phyloP scores from a whole-genome alignment of 2,888 invertebrate genomes.

The Folsomia candida region DNA sequence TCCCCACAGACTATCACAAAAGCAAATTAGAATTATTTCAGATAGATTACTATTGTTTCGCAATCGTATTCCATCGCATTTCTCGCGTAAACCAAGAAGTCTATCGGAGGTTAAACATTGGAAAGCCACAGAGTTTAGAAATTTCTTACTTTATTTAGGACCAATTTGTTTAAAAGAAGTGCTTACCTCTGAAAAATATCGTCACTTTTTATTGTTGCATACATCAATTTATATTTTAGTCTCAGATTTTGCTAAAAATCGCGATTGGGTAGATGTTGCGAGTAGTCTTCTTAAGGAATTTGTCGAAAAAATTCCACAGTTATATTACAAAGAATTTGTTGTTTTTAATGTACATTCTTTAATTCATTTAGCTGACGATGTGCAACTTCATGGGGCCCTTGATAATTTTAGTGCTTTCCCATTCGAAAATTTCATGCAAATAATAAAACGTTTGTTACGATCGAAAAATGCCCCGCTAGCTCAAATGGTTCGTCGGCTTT shows the following conservation, averaged over 20 bases:
- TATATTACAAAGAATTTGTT: not conserved
- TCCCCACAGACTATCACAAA: not conserved
- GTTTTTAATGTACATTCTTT: not conserved
- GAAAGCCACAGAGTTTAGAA: slow-evolving; percentile 30
- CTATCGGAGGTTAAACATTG: slow-evolving; percentile 13
- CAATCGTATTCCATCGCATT: slow-evolving; percentile 13
- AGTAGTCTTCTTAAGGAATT: not conserved
- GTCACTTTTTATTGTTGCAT: not conserved
- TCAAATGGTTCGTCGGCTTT: no score
- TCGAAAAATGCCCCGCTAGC: not conserved
- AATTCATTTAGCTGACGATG: not conserved
- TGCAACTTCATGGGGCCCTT: not conserved
- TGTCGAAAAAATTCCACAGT: not conserved
- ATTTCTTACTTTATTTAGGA: slow-evolving; percentile 24
- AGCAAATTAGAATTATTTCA: not conserved
- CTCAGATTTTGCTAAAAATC: not conserved
- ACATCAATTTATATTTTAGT: not conserved
- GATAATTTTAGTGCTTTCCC: slow-evolving; percentile 1
- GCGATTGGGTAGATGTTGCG: not conserved
- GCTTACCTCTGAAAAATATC: not conserved
- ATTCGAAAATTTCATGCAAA: slow-evolving; percentile 9
- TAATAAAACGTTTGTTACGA: not conserved
- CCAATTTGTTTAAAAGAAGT: not conserved
- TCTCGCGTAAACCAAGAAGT: slow-evolving; percentile 13
- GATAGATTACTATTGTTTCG: not conserved